Conservation (phyloP, 2,797 vertebrate species). For the Eulemur mongoz region DNA sequence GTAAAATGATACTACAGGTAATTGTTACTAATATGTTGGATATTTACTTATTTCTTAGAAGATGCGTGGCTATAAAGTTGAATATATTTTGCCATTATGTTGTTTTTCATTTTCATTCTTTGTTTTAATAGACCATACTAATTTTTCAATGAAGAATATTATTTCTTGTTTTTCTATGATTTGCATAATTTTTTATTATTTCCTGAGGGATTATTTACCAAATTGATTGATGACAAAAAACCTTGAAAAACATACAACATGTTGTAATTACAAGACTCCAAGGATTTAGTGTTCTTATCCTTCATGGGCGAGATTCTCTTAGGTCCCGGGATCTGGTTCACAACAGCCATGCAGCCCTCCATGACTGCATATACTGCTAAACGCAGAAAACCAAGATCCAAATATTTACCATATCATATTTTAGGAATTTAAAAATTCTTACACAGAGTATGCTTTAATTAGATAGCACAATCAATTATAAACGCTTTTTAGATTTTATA, state of each 20-base stretch:
- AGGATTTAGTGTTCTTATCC: background rate
- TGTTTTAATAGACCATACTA: background rate
- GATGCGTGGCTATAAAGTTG: background rate
- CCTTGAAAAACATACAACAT: rapidly evolving
- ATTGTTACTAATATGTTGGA: background rate
- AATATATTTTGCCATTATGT: background rate
- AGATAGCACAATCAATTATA: background rate
- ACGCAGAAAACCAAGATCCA: background rate
- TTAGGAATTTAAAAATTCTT: background rate
- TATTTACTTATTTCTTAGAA: background rate
- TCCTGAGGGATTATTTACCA: background rate
- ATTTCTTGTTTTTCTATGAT: background rate
- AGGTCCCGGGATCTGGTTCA: rapidly evolving
- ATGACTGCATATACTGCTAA: background rate
- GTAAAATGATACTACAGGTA: background rate
- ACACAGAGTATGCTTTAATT: background rate
- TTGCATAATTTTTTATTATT: background rate
- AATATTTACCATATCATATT: rapidly evolving
- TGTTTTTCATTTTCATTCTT: background rate
- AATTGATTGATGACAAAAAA: background rate
- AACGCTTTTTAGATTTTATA: background rate
- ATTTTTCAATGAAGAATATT: background rate
- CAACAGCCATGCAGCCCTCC: rapidly evolving
- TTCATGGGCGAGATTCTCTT: background rate
- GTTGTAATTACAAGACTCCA: background rate